phyloP scores from a whole-genome alignment of 2,888 invertebrate genomes.

The Megamerina dolium region DNA sequence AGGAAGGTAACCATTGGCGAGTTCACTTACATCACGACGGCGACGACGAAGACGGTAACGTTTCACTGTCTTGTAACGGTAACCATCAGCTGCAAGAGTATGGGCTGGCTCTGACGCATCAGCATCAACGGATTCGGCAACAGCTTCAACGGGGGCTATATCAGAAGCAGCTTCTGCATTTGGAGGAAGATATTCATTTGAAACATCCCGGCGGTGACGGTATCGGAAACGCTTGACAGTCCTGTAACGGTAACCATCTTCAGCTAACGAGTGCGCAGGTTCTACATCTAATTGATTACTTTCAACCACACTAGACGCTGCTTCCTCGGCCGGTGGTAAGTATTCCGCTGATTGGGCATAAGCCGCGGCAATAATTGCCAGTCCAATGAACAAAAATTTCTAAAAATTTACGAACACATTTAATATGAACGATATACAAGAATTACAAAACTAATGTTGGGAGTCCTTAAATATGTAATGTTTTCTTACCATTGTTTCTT shows the following conservation, averaged over 20 bases:
- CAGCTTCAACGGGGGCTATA: constrained; percentile 6
- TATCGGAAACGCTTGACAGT: constrained; percentile 21
- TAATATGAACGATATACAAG: too few relatives aligned
- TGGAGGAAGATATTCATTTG: constrained; percentile 15
- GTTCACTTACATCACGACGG: constrained; percentile 18
- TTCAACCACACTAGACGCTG: constrained; percentile 11
- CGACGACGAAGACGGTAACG: constrained; percentile 12
- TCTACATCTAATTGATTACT: constrained; percentile 15
- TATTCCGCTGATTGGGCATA: constrained; percentile 15
- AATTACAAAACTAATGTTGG: too few relatives aligned
- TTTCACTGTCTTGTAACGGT: constrained; percentile 13
- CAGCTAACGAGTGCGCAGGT: constrained; percentile 16
- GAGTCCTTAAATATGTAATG: too few relatives aligned
- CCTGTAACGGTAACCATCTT: constrained; percentile 27
- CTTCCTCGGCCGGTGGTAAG: constrained; percentile 17
- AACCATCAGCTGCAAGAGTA: constrained; percentile 8
- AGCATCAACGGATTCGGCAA: constrained; percentile 4
- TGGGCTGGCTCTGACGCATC: constrained; percentile 14
- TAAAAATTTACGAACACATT: constrained; percentile 11
- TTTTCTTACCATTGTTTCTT: constrained; percentile 2
- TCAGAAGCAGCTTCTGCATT: constrained; percentile 7
- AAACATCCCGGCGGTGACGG: constrained; percentile 22
- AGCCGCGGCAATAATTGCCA: constrained; percentile 9
- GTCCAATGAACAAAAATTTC: constrained; percentile 14
- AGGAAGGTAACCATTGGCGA: constrained; percentile 7